Conservation (phyloP, 2,113 vertebrate species). For the Labeo rohita region DNA sequence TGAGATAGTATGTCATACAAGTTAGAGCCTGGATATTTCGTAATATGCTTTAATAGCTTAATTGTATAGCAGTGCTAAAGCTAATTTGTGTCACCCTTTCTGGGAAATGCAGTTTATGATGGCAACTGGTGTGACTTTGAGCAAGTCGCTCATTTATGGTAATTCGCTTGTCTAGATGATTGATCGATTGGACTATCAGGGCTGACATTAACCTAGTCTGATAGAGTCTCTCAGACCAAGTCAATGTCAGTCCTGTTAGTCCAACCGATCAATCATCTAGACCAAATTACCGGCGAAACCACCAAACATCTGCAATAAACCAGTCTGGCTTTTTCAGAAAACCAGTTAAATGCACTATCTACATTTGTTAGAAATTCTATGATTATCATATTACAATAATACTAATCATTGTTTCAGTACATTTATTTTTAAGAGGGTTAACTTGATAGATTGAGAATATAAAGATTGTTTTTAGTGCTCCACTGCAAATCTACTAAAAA, state of each 20-base stretch:
- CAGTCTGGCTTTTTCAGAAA: too few relatives aligned
- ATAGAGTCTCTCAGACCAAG: neutral
- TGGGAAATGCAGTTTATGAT: neutral
- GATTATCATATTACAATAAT: neutral
- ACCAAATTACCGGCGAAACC: neutral
- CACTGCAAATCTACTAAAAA: neutral
- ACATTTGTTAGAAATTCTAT: neutral
- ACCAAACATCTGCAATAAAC: neutral
- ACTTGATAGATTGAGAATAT: neutral
- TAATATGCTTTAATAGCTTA: neutral
- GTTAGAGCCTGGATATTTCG: neutral
- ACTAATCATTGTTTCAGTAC: neutral
- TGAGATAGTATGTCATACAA: neutral
- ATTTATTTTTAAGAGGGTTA: neutral
- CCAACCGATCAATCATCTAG: neutral
- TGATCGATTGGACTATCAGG: neutral
- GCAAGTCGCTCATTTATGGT: neutral
- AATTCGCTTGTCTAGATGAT: neutral
- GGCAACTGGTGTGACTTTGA: conserved; percentile 1
- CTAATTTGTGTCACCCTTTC: neutral
- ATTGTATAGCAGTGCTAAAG: neutral
- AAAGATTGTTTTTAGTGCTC: neutral
- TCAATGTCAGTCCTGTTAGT: conserved; percentile 6
- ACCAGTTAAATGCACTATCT: too few relatives aligned
- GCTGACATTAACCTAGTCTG: neutral